These are phyloP conservation scores for Cryptophagus acutangulus DNA, from an alignment of 2,888 invertebrate species.

Conservation along the genomic window DNA sequence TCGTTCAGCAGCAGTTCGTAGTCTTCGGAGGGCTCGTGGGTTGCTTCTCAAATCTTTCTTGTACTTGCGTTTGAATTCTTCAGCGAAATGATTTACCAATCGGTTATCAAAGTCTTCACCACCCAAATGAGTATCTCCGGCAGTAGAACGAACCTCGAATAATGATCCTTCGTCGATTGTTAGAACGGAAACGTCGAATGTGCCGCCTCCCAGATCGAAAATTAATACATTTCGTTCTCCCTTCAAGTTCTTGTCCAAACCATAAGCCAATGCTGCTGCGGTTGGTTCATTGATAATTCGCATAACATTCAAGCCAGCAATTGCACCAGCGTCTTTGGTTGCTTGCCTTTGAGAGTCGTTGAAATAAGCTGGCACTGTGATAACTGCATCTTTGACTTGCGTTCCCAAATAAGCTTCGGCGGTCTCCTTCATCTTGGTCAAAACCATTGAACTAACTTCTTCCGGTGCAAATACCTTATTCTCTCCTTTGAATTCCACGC, in stretches of 20 bases:
- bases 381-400: slow-evolving; percentile 52
- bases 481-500: slow-evolving; percentile 61
- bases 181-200: slow-evolving; percentile 64
- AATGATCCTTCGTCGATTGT: slow-evolving; percentile 57
- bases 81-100: slow-evolving; percentile 59
- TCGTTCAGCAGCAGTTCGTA: slow-evolving; percentile 71
- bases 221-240: slow-evolving; percentile 29
- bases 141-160: slow-evolving; percentile 55
- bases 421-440: slow-evolving; percentile 41
- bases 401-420: slow-evolving; percentile 46
- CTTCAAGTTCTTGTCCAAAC: slow-evolving; percentile 14
- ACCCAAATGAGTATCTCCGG: slow-evolving; percentile 52
- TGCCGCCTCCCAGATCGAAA: slow-evolving; percentile 57
- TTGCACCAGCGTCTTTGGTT: slow-evolving; percentile 65
- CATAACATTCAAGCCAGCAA: slow-evolving; percentile 62
- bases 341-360: slow-evolving; percentile 47
- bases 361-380: slow-evolving; percentile 21
- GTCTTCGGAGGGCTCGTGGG: slow-evolving; percentile 62
- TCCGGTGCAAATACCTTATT: slow-evolving; percentile 61
- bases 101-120: slow-evolving; percentile 54
- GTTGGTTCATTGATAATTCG: slow-evolving; percentile 57
- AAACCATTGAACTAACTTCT: slow-evolving; percentile 64
- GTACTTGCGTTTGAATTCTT: slow-evolving; percentile 68
- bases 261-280: slow-evolving; percentile 19
- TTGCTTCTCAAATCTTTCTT: slow-evolving; percentile 60